Evolutionary conservation across 2,113 vertebrate genomes (phyloP).

Genomic region (Epinephelus cyanopodus): DNA sequence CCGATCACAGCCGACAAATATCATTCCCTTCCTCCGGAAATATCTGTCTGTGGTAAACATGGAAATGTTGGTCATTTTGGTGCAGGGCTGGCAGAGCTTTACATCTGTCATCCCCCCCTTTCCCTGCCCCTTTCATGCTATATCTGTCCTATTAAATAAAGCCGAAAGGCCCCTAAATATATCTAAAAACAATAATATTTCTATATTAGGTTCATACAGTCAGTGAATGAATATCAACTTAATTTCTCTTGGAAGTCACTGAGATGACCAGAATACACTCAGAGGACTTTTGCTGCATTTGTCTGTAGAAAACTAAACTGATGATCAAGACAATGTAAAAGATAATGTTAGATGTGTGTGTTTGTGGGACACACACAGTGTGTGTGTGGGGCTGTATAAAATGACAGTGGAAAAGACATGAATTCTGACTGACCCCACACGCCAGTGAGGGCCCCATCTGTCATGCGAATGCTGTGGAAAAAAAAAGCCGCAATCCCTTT

Average conservation of each 20-base stretch:
- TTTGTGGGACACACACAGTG: neutral
- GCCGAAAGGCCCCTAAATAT: no score
- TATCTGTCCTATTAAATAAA: no score
- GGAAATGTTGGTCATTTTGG: no score
- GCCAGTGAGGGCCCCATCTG: slow-evolving; percentile 4
- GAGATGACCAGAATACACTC: neutral
- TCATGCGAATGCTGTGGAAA: slow-evolving; percentile 21
- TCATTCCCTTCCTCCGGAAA: no score
- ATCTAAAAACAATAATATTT: neutral
- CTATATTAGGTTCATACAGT: neutral
- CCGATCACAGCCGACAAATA: no score
- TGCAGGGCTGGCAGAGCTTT: no score
- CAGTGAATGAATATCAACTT: neutral
- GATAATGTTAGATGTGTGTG: neutral
- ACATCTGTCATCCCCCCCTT: no score
- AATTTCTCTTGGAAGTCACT: neutral
- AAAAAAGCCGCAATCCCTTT: slow-evolving; percentile 27
- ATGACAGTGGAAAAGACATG: slow-evolving; percentile 1
- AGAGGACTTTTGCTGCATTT: neutral
- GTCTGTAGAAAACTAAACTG: neutral
- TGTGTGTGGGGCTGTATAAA: neutral
- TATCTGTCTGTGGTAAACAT: no score
- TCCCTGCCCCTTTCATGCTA: no score
- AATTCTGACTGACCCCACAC: slow-evolving; percentile 28
- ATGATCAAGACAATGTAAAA: neutral